Base-by-base conservation (phyloP, 1,140 invertebrate species). In the Pissodes strobi region DNA sequence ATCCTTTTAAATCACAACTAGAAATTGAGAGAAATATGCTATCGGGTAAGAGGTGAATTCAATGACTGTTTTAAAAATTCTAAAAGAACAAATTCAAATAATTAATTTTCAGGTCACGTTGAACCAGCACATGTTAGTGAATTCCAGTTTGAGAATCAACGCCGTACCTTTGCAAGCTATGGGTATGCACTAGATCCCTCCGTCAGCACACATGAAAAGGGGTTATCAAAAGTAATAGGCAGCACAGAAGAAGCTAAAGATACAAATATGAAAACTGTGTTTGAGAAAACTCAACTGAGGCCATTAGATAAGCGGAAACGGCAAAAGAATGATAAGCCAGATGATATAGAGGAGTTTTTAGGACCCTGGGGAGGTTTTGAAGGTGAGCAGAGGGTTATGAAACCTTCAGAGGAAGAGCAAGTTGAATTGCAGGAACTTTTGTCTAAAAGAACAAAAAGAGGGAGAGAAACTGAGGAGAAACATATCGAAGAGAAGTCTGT, bases 61-160 rank as follows among this genome's bases (percentile, higher is more conserved):
- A 21, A 15, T 38, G 15, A 12, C n/a, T n/a, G n/a, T n/a, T n/a
- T n/a, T n/a, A n/a, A n/a, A n/a, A n/a, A n/a, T n/a, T n/a, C n/a
- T n/a, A n/a, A n/a, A n/a, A n/a, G n/a, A n/a, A n/a, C n/a, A n/a
- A n/a, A 48, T 22, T 48, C 9, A 17, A 19, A 23, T 13, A 6
- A 17, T 12, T 25, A 19, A 12, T 19, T 39, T 38, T 55, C 13
- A 58, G 98, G 97, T 10, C 97, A 88, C 84, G 91, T 98, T 2
- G 98, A 99, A 78, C 86, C 90, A 70, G 94, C 96, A 2, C 93
- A 98, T 79, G 88, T 99, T 22, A 98, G 90, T 81, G 92, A 94
- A 72, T 99, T 99, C 80, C 92, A 98, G 71, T 99, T 99, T 86
- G 97, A 99, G 81, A 96, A 94, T 78, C 96, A 99, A 76, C 84